These are phyloP conservation scores for Hydractinia echinata DNA, from an alignment of 30 jellyfish, hydroid and myxozoan genomes.

Conservation along the genomic window DNA sequence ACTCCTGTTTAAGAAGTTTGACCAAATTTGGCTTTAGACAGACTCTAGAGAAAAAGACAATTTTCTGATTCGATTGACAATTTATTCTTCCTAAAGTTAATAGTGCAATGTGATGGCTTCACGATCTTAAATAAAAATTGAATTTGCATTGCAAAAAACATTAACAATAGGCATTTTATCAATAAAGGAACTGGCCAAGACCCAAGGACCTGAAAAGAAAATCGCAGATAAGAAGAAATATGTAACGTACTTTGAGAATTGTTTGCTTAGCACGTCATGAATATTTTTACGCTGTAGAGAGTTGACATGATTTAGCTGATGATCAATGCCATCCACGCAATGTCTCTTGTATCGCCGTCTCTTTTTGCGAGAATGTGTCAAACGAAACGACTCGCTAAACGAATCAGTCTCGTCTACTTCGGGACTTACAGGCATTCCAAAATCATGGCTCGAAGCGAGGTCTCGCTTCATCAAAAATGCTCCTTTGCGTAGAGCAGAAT, in stretches of 20 bases:
- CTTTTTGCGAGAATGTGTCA: conserved; percentile 28
- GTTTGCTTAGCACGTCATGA: conserved; percentile 14
- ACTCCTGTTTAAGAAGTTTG: too few relatives aligned
- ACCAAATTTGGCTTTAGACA: too few relatives aligned
- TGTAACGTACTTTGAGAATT: conserved; percentile 10
- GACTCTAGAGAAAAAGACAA: too few relatives aligned
- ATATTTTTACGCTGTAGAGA: conserved; percentile 7
- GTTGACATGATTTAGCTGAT: conserved; percentile 10
- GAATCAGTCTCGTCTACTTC: conserved; percentile 94
- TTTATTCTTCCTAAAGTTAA: too few relatives aligned
- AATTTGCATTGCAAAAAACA: too few relatives aligned
- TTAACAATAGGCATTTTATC: too few relatives aligned
- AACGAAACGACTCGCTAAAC: conserved; percentile 51
- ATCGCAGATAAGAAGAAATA: too few relatives aligned
- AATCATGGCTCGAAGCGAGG: conserved; percentile 33
- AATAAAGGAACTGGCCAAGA: too few relatives aligned
- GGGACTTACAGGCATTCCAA: conserved; percentile 58
- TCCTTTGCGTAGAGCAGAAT: conserved; percentile 52
- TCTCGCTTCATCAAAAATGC: conserved; percentile 40
- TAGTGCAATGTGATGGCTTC: too few relatives aligned
- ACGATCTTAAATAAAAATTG: too few relatives aligned
- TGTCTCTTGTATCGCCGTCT: conserved; percentile 22
- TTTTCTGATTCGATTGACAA: too few relatives aligned
- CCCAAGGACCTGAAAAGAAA: too few relatives aligned
- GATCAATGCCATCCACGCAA: conserved; percentile 21